Conservation (phyloP, 2,113 vertebrate species). For the Dendropsophus ebraccatus region DNA sequence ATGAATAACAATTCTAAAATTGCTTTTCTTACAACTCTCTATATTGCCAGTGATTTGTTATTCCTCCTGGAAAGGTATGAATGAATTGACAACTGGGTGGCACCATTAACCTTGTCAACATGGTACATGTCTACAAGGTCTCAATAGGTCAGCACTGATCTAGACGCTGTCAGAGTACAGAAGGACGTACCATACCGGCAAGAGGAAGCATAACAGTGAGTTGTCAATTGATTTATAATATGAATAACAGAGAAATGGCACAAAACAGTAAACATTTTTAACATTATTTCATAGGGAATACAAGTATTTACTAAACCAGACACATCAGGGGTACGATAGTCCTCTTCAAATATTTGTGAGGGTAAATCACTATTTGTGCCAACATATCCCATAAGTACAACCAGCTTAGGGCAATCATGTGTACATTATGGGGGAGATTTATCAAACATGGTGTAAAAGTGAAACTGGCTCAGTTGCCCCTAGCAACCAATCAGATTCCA, state of each 20-base stretch:
- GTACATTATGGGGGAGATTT: no score
- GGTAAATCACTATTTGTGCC: neutral
- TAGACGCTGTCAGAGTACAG: neutral
- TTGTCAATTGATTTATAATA: neutral
- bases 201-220: neutral
- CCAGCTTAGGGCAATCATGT: neutral
- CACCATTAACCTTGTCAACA: no score
- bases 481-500: no score
- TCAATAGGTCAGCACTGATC: neutral
- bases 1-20: neutral
- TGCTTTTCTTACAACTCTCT: neutral
- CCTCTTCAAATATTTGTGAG: neutral
- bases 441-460: no score
- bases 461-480: no score
- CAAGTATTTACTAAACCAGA: no score
- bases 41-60: neutral
- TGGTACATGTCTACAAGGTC: neutral
- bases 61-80: neutral
- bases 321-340: no score
- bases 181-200: neutral
- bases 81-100: no score
- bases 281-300: no score
- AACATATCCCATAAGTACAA: neutral
- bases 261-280: neutral
- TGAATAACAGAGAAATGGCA: neutral